Conservation (phyloP, 2,888 invertebrate genomes). For the Ormyrus labotus region DNA sequence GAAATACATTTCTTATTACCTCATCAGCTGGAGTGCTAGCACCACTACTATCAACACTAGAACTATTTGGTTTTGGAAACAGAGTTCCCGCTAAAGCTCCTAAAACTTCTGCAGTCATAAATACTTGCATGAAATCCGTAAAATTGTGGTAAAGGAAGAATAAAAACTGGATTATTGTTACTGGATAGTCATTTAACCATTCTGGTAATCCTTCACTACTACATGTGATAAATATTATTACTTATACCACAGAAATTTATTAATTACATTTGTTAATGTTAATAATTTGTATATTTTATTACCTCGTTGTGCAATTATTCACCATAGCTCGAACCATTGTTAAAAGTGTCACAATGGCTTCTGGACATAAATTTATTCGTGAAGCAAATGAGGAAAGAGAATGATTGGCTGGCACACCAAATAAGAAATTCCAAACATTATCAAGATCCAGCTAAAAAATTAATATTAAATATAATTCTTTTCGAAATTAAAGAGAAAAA, state of each 20-base stretch:
- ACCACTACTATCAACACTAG: slow-evolving; percentile 87
- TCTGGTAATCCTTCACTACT: slow-evolving; percentile 80
- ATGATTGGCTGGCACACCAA: slow-evolving; percentile 83
- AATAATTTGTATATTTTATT: slow-evolving; percentile 46
- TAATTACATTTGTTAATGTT: not conserved
- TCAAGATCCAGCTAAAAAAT: slow-evolving; percentile 80
- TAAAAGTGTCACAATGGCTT: slow-evolving; percentile 92
- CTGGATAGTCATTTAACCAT: slow-evolving; percentile 87
- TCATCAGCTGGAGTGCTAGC: slow-evolving; percentile 86
- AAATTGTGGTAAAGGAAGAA: slow-evolving; percentile 97
- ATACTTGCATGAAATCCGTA: slow-evolving; percentile 92
- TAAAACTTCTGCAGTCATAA: slow-evolving; percentile 94
- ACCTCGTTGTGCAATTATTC: slow-evolving; percentile 76
- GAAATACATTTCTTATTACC: slow-evolving; percentile 66
- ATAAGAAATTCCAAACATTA: slow-evolving; percentile 95
- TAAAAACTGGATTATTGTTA: slow-evolving; percentile 90
- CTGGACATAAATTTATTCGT: slow-evolving; percentile 89
- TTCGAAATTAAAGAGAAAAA: not conserved
- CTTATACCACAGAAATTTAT: not conserved
- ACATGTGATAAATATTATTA: too few species aligned
- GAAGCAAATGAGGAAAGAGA: slow-evolving; percentile 82
- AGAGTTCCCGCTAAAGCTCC: slow-evolving; percentile 90
- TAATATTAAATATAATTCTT: slow-evolving; percentile 19
- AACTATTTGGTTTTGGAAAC: slow-evolving; percentile 81
- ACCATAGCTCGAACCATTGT: slow-evolving; percentile 89